phyloP scores from a whole-genome alignment of 1,140 invertebrate genomes.

The Lordiphosa clarofinis region DNA sequence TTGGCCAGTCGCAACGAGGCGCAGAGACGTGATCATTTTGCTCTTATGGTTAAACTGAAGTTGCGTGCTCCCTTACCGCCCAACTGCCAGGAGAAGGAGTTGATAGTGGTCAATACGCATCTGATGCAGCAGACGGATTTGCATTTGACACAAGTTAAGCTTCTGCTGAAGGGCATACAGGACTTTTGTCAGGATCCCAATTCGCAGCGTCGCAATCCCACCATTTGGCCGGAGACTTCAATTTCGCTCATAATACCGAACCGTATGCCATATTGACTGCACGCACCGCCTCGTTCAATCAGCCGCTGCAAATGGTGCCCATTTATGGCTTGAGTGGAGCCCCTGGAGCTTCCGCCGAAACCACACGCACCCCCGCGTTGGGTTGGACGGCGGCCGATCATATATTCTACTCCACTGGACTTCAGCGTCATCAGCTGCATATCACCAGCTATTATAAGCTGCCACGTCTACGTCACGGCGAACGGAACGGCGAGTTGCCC shows the following conservation, averaged over 20 bases:
- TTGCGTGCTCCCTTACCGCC: not conserved
- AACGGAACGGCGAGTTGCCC: slow-evolving; percentile 82
- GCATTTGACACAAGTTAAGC: not conserved
- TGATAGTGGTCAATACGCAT: not conserved
- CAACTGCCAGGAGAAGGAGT: not conserved
- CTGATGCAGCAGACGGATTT: not conserved
- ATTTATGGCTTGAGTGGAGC: not conserved
- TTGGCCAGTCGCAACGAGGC: not conserved
- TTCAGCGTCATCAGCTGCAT: not conserved
- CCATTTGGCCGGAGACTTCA: not conserved
- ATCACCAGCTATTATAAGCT: slow-evolving; percentile 81
- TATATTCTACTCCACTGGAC: slow-evolving; percentile 83
- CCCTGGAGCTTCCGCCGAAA: too few relatives aligned
- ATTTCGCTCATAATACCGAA: not conserved
- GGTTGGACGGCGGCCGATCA: slow-evolving; percentile 81
- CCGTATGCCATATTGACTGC: not conserved
- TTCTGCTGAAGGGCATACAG: not conserved
- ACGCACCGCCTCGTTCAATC: not conserved
- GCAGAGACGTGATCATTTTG: not conserved
- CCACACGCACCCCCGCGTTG: too few relatives aligned
- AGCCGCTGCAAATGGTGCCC: not conserved
- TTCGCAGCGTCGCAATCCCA: not conserved
- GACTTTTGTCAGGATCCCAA: not conserved
- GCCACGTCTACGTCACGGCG: slow-evolving; percentile 80
- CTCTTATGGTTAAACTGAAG: not conserved